A percentile compares a stretch with the other conserved stretches of the same genome.
Conservation (phyloP, 2,888 invertebrate genomes). For the Oligia latruncula region DNA sequence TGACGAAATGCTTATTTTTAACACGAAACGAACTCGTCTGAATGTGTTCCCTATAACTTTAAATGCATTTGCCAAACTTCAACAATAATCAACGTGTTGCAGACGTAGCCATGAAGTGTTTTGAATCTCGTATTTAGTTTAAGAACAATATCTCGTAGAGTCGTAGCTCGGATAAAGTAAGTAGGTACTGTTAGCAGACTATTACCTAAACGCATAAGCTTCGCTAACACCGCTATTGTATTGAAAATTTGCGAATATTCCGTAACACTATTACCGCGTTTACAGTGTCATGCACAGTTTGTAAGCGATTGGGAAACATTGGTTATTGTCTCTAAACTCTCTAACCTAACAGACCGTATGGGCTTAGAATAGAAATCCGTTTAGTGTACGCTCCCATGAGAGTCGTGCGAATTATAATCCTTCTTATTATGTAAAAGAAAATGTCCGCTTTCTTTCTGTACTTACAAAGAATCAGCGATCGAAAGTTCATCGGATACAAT, state of each 20-base stretch:
- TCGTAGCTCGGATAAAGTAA: slow-evolving; percentile 29
- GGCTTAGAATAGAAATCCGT: slow-evolving; percentile 72
- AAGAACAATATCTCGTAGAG: slow-evolving; percentile 56
- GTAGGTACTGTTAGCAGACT: slow-evolving; percentile 46
- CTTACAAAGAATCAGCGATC: slow-evolving; percentile 77
- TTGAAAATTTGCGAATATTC: slow-evolving; percentile 66
- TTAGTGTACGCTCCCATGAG: slow-evolving; percentile 76
- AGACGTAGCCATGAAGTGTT: slow-evolving; percentile 48
- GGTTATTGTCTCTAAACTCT: slow-evolving; percentile 77
- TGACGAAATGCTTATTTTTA: slow-evolving; percentile 26
- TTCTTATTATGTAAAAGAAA: slow-evolving; percentile 84
- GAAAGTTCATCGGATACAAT: slow-evolving; percentile 86
- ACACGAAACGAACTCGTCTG: neutral
- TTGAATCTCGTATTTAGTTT: slow-evolving; percentile 56
- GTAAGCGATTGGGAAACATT: slow-evolving; percentile 74
- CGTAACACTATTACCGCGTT: slow-evolving; percentile 64
- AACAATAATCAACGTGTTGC: slow-evolving; percentile 34
- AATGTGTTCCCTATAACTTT: slow-evolving; percentile 9
- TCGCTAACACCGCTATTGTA: slow-evolving; percentile 63
- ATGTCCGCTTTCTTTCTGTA: slow-evolving; percentile 83
- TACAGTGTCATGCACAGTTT: slow-evolving; percentile 71
- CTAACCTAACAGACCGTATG: slow-evolving; percentile 69
- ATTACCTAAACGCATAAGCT: slow-evolving; percentile 56
- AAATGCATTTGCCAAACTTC: slow-evolving; percentile 19
- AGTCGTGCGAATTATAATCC: slow-evolving; percentile 82